Percentiles rank a stretch among this genome's conserved stretches.
Conservation (phyloP, 2,888 invertebrate species). For the Drosophila melanosoma region DNA sequence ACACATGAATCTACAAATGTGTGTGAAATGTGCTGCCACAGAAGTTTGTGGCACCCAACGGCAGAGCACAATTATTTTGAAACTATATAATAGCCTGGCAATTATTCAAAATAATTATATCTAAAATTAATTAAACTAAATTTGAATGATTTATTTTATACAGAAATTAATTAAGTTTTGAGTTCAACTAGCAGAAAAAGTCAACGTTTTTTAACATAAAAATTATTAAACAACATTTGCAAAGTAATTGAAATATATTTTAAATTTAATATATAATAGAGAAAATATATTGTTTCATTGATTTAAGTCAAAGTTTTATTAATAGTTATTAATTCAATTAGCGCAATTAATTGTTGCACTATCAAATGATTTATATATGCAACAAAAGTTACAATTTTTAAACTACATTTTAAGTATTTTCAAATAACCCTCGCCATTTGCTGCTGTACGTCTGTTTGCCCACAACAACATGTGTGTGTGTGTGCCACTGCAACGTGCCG, state of each 20-base stretch:
- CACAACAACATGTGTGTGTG: conserved; percentile 22
- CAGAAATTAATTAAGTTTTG: neutral
- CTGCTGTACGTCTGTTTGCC: conserved; percentile 31
- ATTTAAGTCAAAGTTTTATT: no score
- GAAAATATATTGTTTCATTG: neutral
- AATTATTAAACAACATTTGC: neutral
- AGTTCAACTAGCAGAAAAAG: neutral
- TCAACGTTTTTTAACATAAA: neutral
- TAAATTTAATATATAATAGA: neutral
- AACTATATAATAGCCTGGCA: neutral
- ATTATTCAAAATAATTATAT: neutral
- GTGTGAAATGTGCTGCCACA: conserved; percentile 26
- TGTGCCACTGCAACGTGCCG: conserved; percentile 63
- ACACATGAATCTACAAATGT: conserved; percentile 63
- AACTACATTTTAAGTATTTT: neutral
- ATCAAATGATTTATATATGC: neutral
- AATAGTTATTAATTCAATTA: no score
- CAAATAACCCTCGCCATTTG: conserved; percentile 54
- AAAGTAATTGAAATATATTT: neutral
- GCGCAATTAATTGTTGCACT: neutral
- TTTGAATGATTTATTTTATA: neutral
- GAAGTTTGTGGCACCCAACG: conserved; percentile 23
- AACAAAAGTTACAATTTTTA: neutral
- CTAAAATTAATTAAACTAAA: neutral
- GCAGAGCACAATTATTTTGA: neutral